Conservation (phyloP, 2,797 vertebrate genomes). For the Clarias pachynema region DNA sequence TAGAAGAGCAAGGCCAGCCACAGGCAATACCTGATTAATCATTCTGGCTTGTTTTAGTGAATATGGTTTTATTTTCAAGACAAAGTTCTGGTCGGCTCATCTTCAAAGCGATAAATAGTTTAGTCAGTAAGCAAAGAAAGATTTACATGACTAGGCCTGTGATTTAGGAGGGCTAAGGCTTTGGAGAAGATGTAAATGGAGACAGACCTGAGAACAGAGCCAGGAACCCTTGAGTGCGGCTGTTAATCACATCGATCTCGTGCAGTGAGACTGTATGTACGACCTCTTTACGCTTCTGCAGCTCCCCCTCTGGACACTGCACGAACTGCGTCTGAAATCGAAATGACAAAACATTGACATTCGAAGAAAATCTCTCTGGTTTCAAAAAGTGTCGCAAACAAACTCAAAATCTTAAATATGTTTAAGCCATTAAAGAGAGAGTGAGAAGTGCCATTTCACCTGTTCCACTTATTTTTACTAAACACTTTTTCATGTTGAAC, state of each 20-base stretch:
- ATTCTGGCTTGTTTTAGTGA: neutral
- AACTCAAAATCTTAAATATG: neutral
- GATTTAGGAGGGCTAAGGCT: neutral
- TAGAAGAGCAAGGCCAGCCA: neutral
- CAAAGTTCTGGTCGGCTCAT: neutral
- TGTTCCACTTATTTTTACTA: neutral
- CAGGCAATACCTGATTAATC: no score
- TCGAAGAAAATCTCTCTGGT: no score
- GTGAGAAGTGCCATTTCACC: neutral
- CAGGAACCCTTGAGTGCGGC: slow-evolving; percentile 93
- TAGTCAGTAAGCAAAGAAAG: neutral
- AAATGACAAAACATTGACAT: neutral
- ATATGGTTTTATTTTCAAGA: neutral
- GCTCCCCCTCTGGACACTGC: slow-evolving; percentile 93
- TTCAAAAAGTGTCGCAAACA: neutral
- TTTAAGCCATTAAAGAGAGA: no score
- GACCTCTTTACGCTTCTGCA: slow-evolving; percentile 94
- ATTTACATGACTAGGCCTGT: neutral
- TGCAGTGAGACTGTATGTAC: slow-evolving; percentile 93
- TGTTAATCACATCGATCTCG: slow-evolving; percentile 96
- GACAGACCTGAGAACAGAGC: slow-evolving; percentile 86
- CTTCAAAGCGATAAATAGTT: neutral
- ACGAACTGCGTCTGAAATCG: slow-evolving; percentile 87
- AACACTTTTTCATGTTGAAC: neutral
- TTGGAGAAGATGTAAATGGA: neutral